Percentiles rank a stretch among this genome's conserved stretches.
Conservation (phyloP, 2,113 vertebrate genomes). For the Petrocephalus microphthalmus region DNA sequence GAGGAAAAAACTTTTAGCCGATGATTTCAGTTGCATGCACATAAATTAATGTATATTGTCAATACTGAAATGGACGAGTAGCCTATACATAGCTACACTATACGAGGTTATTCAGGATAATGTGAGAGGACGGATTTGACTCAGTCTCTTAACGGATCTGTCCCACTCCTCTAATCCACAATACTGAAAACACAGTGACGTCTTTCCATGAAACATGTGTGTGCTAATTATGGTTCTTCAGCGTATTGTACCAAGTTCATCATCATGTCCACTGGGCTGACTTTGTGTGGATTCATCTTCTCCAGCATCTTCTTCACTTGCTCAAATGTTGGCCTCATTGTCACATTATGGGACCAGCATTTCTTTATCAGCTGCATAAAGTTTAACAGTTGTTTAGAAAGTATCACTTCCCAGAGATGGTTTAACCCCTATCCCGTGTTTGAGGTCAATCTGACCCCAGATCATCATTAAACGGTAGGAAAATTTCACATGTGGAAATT, state of each 20-base stretch:
- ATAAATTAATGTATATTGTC: not conserved
- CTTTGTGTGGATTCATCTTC: slow-evolving; percentile 67
- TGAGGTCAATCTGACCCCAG: too few relatives aligned
- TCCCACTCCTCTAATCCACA: too few relatives aligned
- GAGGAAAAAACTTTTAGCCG: not conserved
- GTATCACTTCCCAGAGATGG: not conserved
- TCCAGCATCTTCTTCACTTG: slow-evolving; percentile 67
- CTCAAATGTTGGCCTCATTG: slow-evolving; percentile 62
- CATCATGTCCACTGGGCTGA: slow-evolving; percentile 70
- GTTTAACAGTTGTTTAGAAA: not conserved
- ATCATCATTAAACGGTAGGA: too few relatives aligned
- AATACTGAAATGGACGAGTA: not conserved
- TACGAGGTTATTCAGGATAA: not conserved
- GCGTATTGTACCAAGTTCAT: slow-evolving; percentile 64
- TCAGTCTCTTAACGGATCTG: not conserved
- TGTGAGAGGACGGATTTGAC: not conserved
- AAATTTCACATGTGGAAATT: too few relatives aligned
- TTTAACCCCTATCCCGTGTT: too few relatives aligned
- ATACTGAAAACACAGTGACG: not conserved
- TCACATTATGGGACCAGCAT: slow-evolving; percentile 58
- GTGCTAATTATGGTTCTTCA: not conserved
- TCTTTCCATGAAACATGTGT: not conserved
- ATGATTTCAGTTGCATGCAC: not conserved
- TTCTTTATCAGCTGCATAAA: slow-evolving; percentile 59
- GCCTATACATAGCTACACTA: not conserved